These are phyloP conservation scores for Onthophagus sagittarius DNA, from an alignment of 2,888 invertebrate genomes.

Conservation along the genomic window DNA sequence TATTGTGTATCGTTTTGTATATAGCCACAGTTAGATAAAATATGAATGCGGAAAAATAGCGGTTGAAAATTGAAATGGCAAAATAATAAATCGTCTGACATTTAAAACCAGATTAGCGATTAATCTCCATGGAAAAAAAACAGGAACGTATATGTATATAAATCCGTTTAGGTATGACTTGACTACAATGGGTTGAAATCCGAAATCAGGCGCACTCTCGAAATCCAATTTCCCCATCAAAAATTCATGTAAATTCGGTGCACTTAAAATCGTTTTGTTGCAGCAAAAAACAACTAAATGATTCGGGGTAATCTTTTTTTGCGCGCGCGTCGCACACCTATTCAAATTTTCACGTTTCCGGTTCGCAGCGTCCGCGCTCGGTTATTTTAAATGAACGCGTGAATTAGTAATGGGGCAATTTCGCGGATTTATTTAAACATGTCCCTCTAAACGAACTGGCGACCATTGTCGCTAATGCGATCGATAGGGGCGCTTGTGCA, in stretches of 20 bases:
- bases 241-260: neutral
- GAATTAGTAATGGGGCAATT: conserved; percentile 11
- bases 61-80: neutral
- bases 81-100: neutral
- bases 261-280: neutral
- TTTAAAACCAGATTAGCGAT: neutral
- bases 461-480: neutral
- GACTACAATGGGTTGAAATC: neutral
- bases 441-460: neutral
- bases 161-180: neutral
- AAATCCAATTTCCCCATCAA: neutral
- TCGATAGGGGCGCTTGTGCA: neutral
- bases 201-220: neutral
- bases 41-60: neutral
- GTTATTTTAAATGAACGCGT: conserved; percentile 9
- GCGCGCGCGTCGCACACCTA: neutral
- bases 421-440: conserved; percentile 9
- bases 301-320: neutral
- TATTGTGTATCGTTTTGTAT: too few species aligned
- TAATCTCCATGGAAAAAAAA: neutral
- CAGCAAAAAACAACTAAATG: neutral
- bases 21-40: neutral
- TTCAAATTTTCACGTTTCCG: conserved; percentile 6
- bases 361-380: conserved; percentile 4
- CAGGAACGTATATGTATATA: neutral